Evolutionary conservation across 2,113 vertebrate species (phyloP).

Genomic region (Cryptomyrus ogoouensis): DNA sequence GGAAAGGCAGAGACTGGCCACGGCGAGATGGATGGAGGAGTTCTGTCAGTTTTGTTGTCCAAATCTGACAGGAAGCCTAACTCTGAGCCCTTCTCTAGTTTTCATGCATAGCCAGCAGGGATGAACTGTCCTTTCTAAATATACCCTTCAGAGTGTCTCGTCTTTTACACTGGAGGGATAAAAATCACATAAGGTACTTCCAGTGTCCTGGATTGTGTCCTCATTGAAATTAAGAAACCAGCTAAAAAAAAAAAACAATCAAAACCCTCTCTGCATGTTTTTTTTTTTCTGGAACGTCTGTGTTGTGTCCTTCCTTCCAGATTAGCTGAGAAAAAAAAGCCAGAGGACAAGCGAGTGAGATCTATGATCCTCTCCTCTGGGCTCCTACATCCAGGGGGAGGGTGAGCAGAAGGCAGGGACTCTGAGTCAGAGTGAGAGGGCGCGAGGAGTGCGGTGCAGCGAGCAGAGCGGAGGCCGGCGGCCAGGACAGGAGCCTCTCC

Average conservation of each 20-base stretch:
- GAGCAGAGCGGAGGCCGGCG: slow-evolving; percentile 20
- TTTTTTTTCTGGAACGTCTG: slow-evolving; percentile 38
- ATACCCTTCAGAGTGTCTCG: slow-evolving; percentile 32
- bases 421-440: slow-evolving; percentile 45
- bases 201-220: slow-evolving; percentile 32
- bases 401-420: slow-evolving; percentile 36
- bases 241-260: slow-evolving; percentile 29
- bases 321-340: slow-evolving; percentile 26
- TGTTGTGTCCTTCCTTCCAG: slow-evolving; percentile 45
- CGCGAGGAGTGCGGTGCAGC: slow-evolving; percentile 5
- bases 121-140: slow-evolving; percentile 44
- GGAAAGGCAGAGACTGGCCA: slow-evolving; percentile 27
- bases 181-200: slow-evolving; percentile 51
- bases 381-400: slow-evolving; percentile 50
- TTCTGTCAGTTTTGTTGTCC: slow-evolving; percentile 21
- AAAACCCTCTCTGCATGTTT: slow-evolving; percentile 39
- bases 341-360: slow-evolving; percentile 26
- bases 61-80: slow-evolving; percentile 47
- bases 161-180: slow-evolving; percentile 31
- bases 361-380: slow-evolving; percentile 34
- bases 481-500: slow-evolving; percentile 24
- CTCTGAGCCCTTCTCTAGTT: slow-evolving; percentile 42
- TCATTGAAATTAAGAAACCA: slow-evolving; percentile 26
- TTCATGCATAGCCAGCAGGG: slow-evolving; percentile 32
- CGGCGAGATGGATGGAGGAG: slow-evolving; percentile 11